phyloP scores from a whole-genome alignment of 1,140 invertebrate genomes.

The Zophobas morio region DNA sequence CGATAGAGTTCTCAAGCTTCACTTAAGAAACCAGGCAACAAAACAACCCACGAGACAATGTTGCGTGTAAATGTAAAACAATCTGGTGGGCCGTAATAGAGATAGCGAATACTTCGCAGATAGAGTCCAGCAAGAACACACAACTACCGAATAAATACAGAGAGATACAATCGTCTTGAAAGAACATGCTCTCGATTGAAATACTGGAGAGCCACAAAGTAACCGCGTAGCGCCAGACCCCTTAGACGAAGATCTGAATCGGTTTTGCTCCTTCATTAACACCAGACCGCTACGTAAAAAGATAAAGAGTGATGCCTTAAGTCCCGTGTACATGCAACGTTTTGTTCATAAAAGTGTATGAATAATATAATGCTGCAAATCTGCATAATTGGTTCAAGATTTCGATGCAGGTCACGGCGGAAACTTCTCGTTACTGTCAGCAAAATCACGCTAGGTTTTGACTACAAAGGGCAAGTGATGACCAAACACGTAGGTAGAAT shows the following conservation, averaged over 20 bases:
- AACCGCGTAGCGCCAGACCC: slow-evolving; percentile 5
- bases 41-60: slow-evolving; percentile 12
- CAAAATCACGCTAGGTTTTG: too few species aligned
- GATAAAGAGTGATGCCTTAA: neutral
- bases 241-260: slow-evolving; percentile 4
- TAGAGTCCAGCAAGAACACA: slow-evolving; percentile 48
- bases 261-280: slow-evolving; percentile 31
- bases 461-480: too few species aligned
- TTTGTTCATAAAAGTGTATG: neutral
- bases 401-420: too few species aligned
- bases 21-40: neutral
- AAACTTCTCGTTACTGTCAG: too few species aligned
- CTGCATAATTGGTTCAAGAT: too few species aligned
- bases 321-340: neutral
- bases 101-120: slow-evolving; percentile 51
- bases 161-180: slow-evolving; percentile 61
- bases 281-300: neutral
- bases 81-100: slow-evolving; percentile 55
- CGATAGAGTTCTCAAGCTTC: slow-evolving; percentile 12
- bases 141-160: slow-evolving; percentile 62
- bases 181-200: slow-evolving; percentile 59
- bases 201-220: slow-evolving; percentile 30
- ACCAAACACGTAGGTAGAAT: too few species aligned
- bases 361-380: too few species aligned
- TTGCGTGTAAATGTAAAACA: slow-evolving; percentile 57